Percentiles rank a stretch among this genome's conserved stretches.
Evolutionary conservation across 2,113 vertebrate genomes (phyloP).

Genomic region (Sinocyclocheilus rhinocerous): DNA sequence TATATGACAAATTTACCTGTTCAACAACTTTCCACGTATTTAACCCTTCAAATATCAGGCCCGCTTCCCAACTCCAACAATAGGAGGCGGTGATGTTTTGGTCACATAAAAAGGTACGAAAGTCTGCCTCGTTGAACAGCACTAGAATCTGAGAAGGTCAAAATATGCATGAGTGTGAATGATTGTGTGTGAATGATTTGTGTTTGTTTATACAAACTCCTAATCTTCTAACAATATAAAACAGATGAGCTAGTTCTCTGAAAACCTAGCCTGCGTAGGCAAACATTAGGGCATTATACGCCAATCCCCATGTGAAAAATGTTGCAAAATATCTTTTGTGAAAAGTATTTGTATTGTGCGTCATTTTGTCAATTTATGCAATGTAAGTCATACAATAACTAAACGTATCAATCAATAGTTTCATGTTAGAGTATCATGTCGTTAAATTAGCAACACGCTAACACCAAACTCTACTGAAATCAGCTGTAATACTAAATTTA

Average conservation of each 20-base stretch:
- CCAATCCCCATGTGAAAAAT: neutral
- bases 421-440: too few species aligned
- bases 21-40: constrained; percentile 61
- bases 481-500: neutral
- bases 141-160: constrained; percentile 60
- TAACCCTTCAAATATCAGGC: constrained; percentile 63
- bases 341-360: too few species aligned
- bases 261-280: neutral
- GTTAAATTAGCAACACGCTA: too few species aligned
- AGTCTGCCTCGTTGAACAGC: constrained; percentile 60
- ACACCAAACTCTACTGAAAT: neutral
- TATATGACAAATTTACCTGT: constrained; percentile 63
- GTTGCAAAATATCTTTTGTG: neutral
- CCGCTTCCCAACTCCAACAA: constrained; percentile 46
- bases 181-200: neutral
- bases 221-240: neutral
- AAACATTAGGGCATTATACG: neutral
- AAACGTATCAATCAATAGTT: too few species aligned
- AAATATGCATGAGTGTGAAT: neutral
- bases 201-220: neutral
- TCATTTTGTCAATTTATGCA: too few species aligned
- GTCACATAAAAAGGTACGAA: constrained; percentile 60
- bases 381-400: too few species aligned
- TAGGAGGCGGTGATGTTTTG: constrained; percentile 46
- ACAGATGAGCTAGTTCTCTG: neutral